These are phyloP conservation scores for Pseudotriccus pelzelni DNA, from an alignment of 2,797 vertebrate genomes.

Conservation along the genomic window DNA sequence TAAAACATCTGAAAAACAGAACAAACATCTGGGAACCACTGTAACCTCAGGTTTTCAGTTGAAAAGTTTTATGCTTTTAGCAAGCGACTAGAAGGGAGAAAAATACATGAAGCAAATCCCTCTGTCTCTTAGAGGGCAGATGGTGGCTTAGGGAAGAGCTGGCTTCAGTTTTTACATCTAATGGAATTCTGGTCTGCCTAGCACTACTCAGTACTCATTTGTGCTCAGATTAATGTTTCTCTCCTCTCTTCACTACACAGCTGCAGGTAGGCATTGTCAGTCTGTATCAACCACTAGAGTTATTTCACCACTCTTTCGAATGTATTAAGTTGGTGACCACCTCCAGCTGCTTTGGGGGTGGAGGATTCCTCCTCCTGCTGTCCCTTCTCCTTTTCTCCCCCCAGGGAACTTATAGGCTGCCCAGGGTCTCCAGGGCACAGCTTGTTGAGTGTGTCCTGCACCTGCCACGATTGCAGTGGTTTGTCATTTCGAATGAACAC, in stretches of 20 bases:
- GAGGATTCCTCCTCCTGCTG: neutral
- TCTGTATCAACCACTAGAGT: neutral
- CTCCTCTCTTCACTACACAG: neutral
- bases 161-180: neutral
- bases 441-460: neutral
- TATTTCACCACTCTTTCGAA: neutral
- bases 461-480: accelerated
- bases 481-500: neutral
- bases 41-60: neutral
- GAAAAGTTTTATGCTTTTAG: neutral
- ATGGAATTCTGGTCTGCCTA: neutral
- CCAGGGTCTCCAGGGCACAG: neutral
- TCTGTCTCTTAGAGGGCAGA: neutral
- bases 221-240: neutral
- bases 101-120: neutral
- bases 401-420: neutral
- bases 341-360: neutral
- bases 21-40: neutral
- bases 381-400: neutral
- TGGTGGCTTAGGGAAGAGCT: neutral
- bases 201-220: neutral
- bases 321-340: neutral
- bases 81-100: neutral
- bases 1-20: neutral
- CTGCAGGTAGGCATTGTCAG: neutral